phyloP scores from a whole-genome alignment of 2,888 invertebrate genomes.

The Mythimna albipuncta region DNA sequence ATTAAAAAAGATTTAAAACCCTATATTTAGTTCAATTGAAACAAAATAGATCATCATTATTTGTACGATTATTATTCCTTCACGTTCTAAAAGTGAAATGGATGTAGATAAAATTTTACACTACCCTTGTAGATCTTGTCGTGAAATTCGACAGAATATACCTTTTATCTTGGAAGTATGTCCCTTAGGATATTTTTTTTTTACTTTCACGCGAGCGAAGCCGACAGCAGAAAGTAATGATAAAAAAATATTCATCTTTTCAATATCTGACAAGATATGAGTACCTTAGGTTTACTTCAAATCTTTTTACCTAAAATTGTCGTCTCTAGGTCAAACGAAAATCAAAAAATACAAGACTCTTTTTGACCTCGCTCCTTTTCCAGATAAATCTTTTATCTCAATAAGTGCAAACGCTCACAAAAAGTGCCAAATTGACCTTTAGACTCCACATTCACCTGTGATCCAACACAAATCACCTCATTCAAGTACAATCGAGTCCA shows the following conservation, averaged over 20 bases:
- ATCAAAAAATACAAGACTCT: slow-evolving; percentile 3
- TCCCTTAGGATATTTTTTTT: too few relatives aligned
- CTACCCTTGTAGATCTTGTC: too few relatives aligned
- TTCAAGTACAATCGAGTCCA: slow-evolving; percentile 73
- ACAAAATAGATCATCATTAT: too few relatives aligned
- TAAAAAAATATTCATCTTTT: background rate
- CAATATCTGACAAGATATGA: background rate
- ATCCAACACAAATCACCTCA: slow-evolving; percentile 71
- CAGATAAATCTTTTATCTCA: slow-evolving; percentile 44
- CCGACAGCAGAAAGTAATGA: background rate
- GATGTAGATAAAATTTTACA: too few relatives aligned
- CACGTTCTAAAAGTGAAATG: too few relatives aligned
- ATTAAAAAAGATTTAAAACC: slow-evolving; percentile 9
- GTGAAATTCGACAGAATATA: too few relatives aligned
- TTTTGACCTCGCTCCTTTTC: background rate
- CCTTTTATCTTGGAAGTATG: too few relatives aligned
- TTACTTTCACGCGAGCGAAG: too few relatives aligned
- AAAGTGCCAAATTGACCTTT: slow-evolving; percentile 62
- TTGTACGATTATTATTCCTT: too few relatives aligned
- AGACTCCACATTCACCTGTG: slow-evolving; percentile 62
- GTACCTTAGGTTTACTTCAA: background rate
- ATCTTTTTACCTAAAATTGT: background rate
- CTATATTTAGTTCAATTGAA: too few relatives aligned
- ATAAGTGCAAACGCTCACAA: slow-evolving; percentile 46
- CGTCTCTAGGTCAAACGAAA: background rate